Evolutionary conservation across 2,797 vertebrate species (phyloP).

Genomic region (Pseudopleuronectes americanus): DNA sequence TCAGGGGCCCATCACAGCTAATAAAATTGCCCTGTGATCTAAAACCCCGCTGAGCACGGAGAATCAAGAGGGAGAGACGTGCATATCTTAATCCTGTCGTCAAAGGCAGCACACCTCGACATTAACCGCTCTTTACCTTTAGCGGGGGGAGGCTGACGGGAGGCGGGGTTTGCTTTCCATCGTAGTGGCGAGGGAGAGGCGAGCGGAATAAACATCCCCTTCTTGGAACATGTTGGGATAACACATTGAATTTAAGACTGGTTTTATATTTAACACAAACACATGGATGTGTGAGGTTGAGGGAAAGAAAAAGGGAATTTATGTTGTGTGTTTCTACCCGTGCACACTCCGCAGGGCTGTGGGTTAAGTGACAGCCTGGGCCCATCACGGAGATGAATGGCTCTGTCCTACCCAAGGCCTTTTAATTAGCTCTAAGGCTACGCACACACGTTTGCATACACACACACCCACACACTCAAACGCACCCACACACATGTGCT

Average conservation of each 20-base stretch:
- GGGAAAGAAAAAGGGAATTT: constrained; percentile 27
- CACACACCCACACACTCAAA: constrained; percentile 34
- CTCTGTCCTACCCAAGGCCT: constrained; percentile 76
- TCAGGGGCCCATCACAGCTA: constrained; percentile 75
- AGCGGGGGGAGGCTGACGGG: constrained; percentile 38
- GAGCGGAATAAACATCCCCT: constrained; percentile 17
- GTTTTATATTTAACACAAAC: constrained; percentile 28
- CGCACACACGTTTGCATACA: constrained; percentile 29
- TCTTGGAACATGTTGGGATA: constrained; percentile 50
- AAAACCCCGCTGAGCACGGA: constrained; percentile 70
- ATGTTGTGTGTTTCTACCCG: constrained; percentile 42
- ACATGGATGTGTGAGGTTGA: constrained; percentile 17
- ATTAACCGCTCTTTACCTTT: constrained; percentile 72
- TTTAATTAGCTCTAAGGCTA: constrained; percentile 82
- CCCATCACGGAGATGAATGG: constrained; percentile 83
- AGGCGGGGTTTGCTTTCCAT: constrained; percentile 43
- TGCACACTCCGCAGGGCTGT: constrained; percentile 68
- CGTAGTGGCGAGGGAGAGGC: constrained; percentile 17
- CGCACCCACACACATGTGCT: constrained; percentile 33
- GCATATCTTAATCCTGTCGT: constrained; percentile 72
- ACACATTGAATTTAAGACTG: constrained; percentile 26
- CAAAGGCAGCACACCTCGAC: constrained; percentile 60
- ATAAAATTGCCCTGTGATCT: constrained; percentile 81
- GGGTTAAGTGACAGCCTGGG: constrained; percentile 77
- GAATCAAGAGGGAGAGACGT: constrained; percentile 64